phyloP scores from a whole-genome alignment of 2,888 invertebrate genomes.

The Diaperis boleti region DNA sequence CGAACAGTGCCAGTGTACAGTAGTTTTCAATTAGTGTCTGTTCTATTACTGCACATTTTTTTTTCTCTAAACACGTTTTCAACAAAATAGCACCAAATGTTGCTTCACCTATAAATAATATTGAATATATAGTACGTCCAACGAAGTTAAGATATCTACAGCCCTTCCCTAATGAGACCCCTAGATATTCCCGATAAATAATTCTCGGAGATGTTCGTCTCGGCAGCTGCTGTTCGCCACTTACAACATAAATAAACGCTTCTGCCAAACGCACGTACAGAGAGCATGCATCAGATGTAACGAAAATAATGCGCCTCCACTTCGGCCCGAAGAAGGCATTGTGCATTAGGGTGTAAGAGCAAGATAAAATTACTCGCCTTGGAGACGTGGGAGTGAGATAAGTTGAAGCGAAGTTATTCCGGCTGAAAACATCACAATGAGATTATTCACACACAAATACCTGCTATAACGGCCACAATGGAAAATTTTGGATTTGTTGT shows the following conservation, averaged over 20 bases:
- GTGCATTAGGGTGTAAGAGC: constrained; percentile 47
- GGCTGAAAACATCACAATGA: constrained; percentile 56
- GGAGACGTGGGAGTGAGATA: constrained; percentile 55
- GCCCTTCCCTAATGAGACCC: not conserved
- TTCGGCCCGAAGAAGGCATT: constrained; percentile 38
- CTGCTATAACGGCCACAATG: constrained; percentile 57
- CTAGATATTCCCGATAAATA: constrained; percentile 6
- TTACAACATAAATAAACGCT: constrained; percentile 42
- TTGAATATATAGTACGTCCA: no score
- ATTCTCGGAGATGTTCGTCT: not conserved
- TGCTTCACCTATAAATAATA: no score
- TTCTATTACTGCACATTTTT: no score
- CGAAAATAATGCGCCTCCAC: constrained; percentile 43
- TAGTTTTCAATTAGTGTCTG: no score
- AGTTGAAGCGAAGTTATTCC: constrained; percentile 55
- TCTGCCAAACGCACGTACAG: constrained; percentile 44
- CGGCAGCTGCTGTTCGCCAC: constrained; percentile 26
- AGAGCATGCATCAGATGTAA: constrained; percentile 44
- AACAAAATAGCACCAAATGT: no score
- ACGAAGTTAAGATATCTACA: no score
- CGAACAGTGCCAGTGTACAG: no score
- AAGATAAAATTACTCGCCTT: constrained; percentile 51
- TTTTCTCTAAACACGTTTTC: no score
- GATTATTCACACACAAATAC: constrained; percentile 62
- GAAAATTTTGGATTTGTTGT: constrained; percentile 56